Evolutionary conservation across 2,888 invertebrate genomes (phyloP).

Genomic region (Acrobasis repandana): DNA sequence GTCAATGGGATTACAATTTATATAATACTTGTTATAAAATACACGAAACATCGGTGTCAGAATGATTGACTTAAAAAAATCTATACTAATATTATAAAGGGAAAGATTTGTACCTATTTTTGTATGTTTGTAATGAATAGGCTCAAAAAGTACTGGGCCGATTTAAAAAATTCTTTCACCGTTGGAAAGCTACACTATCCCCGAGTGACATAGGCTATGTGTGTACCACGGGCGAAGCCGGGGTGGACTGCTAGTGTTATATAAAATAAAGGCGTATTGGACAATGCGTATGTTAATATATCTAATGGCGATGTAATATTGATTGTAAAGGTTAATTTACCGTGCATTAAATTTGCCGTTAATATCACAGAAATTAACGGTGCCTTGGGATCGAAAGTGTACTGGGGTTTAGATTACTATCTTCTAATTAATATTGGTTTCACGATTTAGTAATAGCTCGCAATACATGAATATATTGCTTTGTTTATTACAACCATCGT

Average conservation of each 20-base stretch:
- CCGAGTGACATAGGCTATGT: too few relatives aligned
- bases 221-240: too few relatives aligned
- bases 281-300: neutral
- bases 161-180: too few relatives aligned
- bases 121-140: too few relatives aligned
- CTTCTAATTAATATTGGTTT: conserved; percentile 53
- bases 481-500: conserved; percentile 11
- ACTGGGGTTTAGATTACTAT: conserved; percentile 39
- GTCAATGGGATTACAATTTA: conserved; percentile 47
- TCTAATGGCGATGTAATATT: neutral
- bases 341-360: conserved; percentile 20
- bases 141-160: too few relatives aligned
- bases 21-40: conserved; percentile 41
- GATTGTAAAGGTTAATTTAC: conserved; percentile 13
- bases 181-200: too few relatives aligned
- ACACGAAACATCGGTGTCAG: conserved; percentile 29
- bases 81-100: too few relatives aligned
- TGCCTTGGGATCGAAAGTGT: conserved; percentile 20
- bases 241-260: too few relatives aligned
- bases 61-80: conserved; percentile 16
- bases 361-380: conserved; percentile 22
- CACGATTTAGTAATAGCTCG: conserved; percentile 39
- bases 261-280: too few relatives aligned
- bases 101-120: too few relatives aligned
- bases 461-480: conserved; percentile 24